phyloP scores from a whole-genome alignment of 1,140 invertebrate genomes.

The Trichonephila inaurata region DNA sequence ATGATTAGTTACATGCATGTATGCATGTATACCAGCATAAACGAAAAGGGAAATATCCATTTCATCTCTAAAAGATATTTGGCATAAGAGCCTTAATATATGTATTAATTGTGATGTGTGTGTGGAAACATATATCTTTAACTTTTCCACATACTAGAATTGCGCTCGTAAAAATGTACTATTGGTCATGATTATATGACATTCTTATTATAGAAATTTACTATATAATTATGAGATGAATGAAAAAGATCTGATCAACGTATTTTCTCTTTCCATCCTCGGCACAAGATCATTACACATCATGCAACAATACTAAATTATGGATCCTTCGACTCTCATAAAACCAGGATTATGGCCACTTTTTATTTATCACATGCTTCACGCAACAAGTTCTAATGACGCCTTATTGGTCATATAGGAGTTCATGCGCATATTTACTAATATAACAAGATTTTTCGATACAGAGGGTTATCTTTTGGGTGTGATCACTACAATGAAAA shows the following conservation, averaged over 20 bases:
- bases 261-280: background rate
- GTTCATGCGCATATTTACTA: background rate
- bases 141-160: too few relatives aligned
- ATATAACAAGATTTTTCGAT: background rate
- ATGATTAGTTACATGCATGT: too few relatives aligned
- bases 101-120: too few relatives aligned
- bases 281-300: background rate
- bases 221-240: background rate
- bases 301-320: background rate
- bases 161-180: too few relatives aligned
- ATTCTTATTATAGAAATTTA: too few relatives aligned
- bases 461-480: background rate
- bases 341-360: background rate
- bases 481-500: background rate
- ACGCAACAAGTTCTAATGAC: background rate
- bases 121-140: too few relatives aligned
- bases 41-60: too few relatives aligned
- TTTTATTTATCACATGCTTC: slow-evolving; percentile 7
- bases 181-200: too few relatives aligned
- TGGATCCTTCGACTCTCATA: background rate
- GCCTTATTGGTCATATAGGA: background rate
- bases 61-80: too few relatives aligned
- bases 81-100: too few relatives aligned
- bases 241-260: background rate
- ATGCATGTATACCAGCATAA: too few relatives aligned